Evolutionary conservation across 2,888 invertebrate genomes (phyloP).

Genomic region (Leptinotarsa tumamoca): DNA sequence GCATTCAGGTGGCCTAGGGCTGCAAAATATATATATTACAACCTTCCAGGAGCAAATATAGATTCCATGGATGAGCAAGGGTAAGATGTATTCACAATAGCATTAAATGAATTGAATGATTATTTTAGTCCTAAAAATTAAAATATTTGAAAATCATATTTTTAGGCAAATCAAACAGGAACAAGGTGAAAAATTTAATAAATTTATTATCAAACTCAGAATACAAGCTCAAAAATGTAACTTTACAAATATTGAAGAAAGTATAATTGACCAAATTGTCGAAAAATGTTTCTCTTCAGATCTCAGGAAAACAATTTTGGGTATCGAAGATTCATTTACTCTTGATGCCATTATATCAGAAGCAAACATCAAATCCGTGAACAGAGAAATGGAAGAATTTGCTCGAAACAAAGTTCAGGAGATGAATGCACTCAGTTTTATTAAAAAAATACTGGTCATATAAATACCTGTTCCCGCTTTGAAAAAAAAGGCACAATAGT

Average conservation of each 20-base stretch:
- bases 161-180: conserved; percentile 35
- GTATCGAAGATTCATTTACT: conserved; percentile 21
- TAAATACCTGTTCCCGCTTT: not conserved
- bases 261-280: too few species aligned
- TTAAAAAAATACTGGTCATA: not conserved
- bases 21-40: conserved; percentile 50
- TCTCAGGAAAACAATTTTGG: too few species aligned
- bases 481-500: not conserved
- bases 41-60: conserved; percentile 42
- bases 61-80: conserved; percentile 11
- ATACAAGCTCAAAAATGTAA: too few species aligned
- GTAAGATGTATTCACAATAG: conserved; percentile 26
- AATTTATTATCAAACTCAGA: too few species aligned
- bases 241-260: too few species aligned
- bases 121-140: conserved; percentile 51
- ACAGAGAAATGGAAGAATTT: not conserved
- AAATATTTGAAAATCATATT: conserved; percentile 53
- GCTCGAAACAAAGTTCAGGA: not conserved
- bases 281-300: too few species aligned
- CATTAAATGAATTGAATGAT: conserved; percentile 45
- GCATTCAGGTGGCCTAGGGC: conserved; percentile 42
- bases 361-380: conserved; percentile 9
- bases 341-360: conserved; percentile 27
- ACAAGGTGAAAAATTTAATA: too few species aligned
- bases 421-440: not conserved